Base-by-base conservation (phyloP, 1,140 invertebrate species). In the Drosophila mojavensis region DNA sequence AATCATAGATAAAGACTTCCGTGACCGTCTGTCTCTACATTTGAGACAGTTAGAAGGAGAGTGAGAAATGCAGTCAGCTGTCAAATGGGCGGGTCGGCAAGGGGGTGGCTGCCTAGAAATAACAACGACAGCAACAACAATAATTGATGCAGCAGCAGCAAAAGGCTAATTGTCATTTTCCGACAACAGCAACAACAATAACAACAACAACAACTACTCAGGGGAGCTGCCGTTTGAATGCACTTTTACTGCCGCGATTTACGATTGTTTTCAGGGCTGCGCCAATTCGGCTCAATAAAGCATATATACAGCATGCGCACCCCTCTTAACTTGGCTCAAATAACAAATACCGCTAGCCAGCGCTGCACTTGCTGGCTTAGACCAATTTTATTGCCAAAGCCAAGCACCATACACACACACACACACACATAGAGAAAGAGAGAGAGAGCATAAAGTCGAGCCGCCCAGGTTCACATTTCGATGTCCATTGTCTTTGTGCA, bases 121-220 rank as follows among this genome's bases (percentile, higher is more conserved):
- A 43, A 24, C 6, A 56, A 47, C 33, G 60, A 33, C 55, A 62
- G 48, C 55, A 54, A 65, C 7, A 2, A 10, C 36, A 39, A 13
- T 10, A 39, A 33, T 6, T 15, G 43, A 36, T 39, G 17, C 9
- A 53, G 47, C 58, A 47, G 62, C 71, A 56, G 65, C 64, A 68
- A 69, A 80, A 77, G 65, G 78, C 84, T 89, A 89, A 89, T 89
- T 89, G 84, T 81, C 80, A 89, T 89, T 89, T 89, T 89, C 84
- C 84, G 84, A 89, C 84, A 89, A 73, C 78, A 75, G 78, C 20
- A 24, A 73, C 78, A 78, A 81, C 20, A 2, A 73, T 74, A 78
- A 81, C 71, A 78, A 81, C 64, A 81, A 68, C 71, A 73, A 65
- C 62, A 65, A 51, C 24, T 24, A 41, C 39, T 56, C 50, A 60